Conservation (phyloP, 2,113 vertebrate genomes). For the Lophotis ruficrista region DNA sequence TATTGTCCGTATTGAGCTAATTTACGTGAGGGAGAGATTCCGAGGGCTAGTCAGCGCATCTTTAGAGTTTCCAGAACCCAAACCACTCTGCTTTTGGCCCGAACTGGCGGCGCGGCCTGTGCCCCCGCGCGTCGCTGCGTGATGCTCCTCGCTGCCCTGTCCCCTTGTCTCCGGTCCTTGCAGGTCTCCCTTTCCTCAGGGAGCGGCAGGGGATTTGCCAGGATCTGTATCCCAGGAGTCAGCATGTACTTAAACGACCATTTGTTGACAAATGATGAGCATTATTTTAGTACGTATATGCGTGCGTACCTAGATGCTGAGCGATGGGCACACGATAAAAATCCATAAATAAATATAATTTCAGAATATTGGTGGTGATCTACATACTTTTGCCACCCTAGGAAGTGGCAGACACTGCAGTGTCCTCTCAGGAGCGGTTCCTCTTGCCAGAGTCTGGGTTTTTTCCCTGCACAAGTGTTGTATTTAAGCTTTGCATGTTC, state of each 20-base stretch:
- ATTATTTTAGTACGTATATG: background rate
- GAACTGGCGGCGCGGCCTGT: accelerated
- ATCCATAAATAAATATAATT: slow-evolving; percentile 13
- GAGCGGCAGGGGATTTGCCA: background rate
- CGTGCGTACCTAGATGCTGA: background rate
- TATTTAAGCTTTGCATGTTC: background rate
- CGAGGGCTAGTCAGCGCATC: accelerated
- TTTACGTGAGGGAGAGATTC: accelerated
- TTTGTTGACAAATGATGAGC: background rate
- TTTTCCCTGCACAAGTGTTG: background rate
- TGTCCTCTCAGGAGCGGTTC: background rate
- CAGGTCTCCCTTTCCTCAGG: background rate
- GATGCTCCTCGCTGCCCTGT: background rate
- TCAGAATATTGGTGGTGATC: background rate
- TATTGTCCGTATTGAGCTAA: accelerated
- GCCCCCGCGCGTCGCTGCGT: accelerated
- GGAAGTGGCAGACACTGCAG: background rate
- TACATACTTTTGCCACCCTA: background rate
- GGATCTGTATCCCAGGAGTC: background rate
- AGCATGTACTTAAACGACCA: background rate
- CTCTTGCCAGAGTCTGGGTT: background rate
- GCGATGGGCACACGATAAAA: background rate
- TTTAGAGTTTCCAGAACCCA: background rate
- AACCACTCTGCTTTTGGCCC: background rate
- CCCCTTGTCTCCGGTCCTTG: background rate